Evolutionary conservation across 2,797 vertebrate genomes (phyloP).

Genomic region (Toxotes lorentzi): DNA sequence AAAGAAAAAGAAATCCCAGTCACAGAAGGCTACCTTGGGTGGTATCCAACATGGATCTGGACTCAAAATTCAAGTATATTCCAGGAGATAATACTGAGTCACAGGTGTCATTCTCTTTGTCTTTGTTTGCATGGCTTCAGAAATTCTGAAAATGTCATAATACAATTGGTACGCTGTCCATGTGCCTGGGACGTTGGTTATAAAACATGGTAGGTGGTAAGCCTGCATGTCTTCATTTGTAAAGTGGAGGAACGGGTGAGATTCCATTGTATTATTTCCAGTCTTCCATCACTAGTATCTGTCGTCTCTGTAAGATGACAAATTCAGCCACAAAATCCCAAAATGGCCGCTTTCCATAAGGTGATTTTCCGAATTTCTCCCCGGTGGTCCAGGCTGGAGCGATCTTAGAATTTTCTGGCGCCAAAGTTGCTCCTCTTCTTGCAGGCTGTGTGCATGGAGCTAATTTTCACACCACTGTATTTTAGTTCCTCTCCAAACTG

Average conservation of each 20-base stretch:
- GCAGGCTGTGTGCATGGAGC: constrained; percentile 58
- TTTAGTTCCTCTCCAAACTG: constrained; percentile 74
- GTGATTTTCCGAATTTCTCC: constrained; percentile 41
- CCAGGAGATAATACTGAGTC: constrained; percentile 82
- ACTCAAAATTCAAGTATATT: constrained; percentile 84
- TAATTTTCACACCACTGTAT: constrained; percentile 46
- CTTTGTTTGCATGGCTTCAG: constrained; percentile 72
- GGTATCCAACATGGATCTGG: constrained; percentile 32
- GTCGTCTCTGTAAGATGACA: constrained; percentile 27
- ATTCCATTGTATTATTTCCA: constrained; percentile 56
- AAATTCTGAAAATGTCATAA: constrained; percentile 70
- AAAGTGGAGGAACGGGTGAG: constrained; percentile 30
- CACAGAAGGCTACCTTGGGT: constrained; percentile 20
- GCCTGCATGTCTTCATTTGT: constrained; percentile 44
- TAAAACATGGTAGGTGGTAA: constrained; percentile 35
- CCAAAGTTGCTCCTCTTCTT: constrained; percentile 1
- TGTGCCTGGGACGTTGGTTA: constrained; percentile 71
- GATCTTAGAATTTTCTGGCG: constrained; percentile 37
- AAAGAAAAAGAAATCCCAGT: constrained; percentile 34
- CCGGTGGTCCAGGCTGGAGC: constrained; percentile 38
- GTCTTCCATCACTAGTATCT: constrained; percentile 42
- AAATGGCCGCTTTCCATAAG: constrained; percentile 40
- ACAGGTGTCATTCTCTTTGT: constrained; percentile 55
- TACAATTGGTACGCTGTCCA: constrained; percentile 39
- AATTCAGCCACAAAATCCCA: constrained; percentile 50